Evolutionary conservation across 2,888 invertebrate species (phyloP).

Genomic region (Lepeophtheirus nordmannii): DNA sequence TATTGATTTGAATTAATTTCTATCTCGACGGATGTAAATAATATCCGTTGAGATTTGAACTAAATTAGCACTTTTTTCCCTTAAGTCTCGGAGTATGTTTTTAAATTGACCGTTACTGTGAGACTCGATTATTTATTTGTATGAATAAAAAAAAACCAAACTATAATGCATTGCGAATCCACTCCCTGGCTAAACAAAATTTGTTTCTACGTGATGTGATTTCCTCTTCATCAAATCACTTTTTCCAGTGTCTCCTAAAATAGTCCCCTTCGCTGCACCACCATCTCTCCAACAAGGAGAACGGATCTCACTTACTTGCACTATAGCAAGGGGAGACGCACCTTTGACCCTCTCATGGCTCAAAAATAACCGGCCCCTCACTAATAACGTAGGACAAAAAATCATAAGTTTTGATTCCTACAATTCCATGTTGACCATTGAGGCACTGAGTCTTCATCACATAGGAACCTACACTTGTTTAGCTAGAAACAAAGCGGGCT

Average conservation of each 20-base stretch:
- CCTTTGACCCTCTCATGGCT: conserved; percentile 38
- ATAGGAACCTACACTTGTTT: conserved; percentile 37
- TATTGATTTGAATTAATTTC: too few species aligned
- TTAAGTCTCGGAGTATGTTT: too few species aligned
- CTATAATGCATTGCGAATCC: too few species aligned
- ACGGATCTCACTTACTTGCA: conserved; percentile 36
- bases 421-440: conserved; percentile 38
- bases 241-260: conserved; percentile 34
- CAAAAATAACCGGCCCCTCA: conserved; percentile 41
- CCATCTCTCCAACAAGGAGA: conserved; percentile 33
- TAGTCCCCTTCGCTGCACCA: conserved; percentile 35
- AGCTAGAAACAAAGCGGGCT: conserved; percentile 33
- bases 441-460: conserved; percentile 39
- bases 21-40: too few species aligned
- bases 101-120: too few species aligned
- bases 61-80: too few species aligned
- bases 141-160: too few species aligned
- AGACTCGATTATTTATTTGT: too few species aligned
- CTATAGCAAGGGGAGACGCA: conserved; percentile 38
- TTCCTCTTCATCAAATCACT: too few species aligned
- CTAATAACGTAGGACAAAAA: conserved; percentile 32
- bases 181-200: too few species aligned
- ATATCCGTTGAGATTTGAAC: too few species aligned
- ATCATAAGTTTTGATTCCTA: conserved; percentile 33
- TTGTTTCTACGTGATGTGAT: too few species aligned